A percentile compares a stretch with the other conserved stretches of the same genome.
Evolutionary conservation across 2,113 vertebrate species (phyloP).

Genomic region (Thalassoma bifasciatum): DNA sequence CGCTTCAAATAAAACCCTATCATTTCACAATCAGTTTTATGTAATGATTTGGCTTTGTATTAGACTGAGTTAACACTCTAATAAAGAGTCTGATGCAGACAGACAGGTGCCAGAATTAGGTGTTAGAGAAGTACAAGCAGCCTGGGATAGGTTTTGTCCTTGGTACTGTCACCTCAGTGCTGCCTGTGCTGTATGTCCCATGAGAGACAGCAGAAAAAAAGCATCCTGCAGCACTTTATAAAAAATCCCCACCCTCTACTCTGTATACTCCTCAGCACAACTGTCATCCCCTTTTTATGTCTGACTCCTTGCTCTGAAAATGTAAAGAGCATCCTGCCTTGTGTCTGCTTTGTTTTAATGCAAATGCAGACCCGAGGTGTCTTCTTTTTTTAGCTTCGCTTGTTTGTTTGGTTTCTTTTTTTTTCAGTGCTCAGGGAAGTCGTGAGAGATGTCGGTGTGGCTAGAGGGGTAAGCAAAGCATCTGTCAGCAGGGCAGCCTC

Average conservation of each 20-base stretch:
- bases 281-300: constrained; percentile 67
- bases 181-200: constrained; percentile 70
- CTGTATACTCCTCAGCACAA: constrained; percentile 64
- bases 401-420: constrained; percentile 25
- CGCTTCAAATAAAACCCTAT: not conserved
- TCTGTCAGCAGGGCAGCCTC: constrained; percentile 73
- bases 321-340: constrained; percentile 23
- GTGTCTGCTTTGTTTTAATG: constrained; percentile 22
- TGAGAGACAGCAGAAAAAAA: constrained; percentile 68
- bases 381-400: constrained; percentile 45
- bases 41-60: constrained; percentile 5
- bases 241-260: constrained; percentile 62
- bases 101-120: constrained; percentile 37
- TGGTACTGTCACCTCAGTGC: constrained; percentile 76
- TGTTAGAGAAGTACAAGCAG: constrained; percentile 41
- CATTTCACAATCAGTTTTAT: constrained; percentile 15
- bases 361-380: constrained; percentile 20
- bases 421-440: constrained; percentile 24
- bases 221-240: constrained; percentile 80
- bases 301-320: constrained; percentile 28
- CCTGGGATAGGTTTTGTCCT: constrained; percentile 78
- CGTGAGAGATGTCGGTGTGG: constrained; percentile 25
- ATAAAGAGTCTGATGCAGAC: constrained; percentile 29
- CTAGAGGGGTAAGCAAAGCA: constrained; percentile 59
- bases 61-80: constrained; percentile 16